Percentiles rank a stretch among this genome's conserved stretches.
Conservation (phyloP, 2,888 invertebrate species). For the Cosmia trapezina region DNA sequence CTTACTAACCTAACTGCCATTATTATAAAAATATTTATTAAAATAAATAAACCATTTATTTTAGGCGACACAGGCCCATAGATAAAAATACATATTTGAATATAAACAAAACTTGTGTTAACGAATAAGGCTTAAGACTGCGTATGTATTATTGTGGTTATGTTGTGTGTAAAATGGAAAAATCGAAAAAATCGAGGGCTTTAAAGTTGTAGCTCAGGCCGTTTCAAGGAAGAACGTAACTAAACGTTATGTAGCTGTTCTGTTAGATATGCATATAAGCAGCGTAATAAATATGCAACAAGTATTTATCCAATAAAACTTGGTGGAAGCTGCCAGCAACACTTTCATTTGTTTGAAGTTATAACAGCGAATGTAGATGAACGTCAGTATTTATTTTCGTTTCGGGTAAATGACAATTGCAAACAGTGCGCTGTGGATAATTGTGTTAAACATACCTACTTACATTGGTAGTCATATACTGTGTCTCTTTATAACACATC, state of each 20-base stretch:
- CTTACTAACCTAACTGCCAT: background rate
- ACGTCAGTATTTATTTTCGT: conserved; percentile 36
- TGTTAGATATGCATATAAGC: conserved; percentile 28
- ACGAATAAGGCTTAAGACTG: too few relatives aligned
- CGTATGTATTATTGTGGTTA: too few relatives aligned
- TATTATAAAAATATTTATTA: conserved; percentile 10
- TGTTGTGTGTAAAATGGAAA: background rate
- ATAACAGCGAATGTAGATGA: conserved; percentile 31
- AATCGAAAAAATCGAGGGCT: too few relatives aligned
- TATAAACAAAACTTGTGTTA: too few relatives aligned
- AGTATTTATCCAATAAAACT: conserved; percentile 51
- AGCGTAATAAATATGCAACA: conserved; percentile 49
- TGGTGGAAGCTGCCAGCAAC: conserved; percentile 44
- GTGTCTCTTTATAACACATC: background rate
- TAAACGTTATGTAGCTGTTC: conserved; percentile 8
- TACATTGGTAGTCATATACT: conserved; percentile 7
- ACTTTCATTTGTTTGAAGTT: conserved; percentile 50
- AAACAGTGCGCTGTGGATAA: conserved; percentile 34
- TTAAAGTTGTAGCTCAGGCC: conserved; percentile 4
- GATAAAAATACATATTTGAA: too few relatives aligned
- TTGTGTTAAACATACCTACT: conserved; percentile 33
- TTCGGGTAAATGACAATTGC: conserved; percentile 40
- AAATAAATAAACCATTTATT: too few relatives aligned
- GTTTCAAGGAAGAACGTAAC: conserved; percentile 29
- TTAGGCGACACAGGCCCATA: too few relatives aligned